Base-by-base conservation (phyloP, 2,113 vertebrate genomes). In the Dromas ardeola region DNA sequence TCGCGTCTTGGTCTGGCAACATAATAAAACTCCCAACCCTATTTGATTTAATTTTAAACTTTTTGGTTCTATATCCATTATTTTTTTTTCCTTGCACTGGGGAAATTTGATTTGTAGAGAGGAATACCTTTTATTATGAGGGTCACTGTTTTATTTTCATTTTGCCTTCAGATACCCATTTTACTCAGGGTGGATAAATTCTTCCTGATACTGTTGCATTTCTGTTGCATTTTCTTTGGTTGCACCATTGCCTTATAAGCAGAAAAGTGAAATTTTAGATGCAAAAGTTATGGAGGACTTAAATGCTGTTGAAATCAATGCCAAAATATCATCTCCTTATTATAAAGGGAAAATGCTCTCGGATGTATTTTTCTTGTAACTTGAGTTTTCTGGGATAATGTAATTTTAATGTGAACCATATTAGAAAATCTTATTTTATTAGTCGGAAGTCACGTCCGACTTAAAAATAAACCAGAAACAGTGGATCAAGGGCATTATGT, bases 401-500 rank as follows among this genome's bases (percentile, higher is more conserved):
- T 65, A 38, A 50, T 90, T 93, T 91, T 53, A 65, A 77, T 38
- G 45, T 18, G 71, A 96, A 49, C 14, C 22, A 3, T 65, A 53
- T 72, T 65, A 53, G 63, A 65, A 92, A 85, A 77, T 49, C 25
- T 84, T 73, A 69, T 73, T 82, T 90, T 88, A 34, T 83, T 91
- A 79, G 52, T 72, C 5, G 1, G 34, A 80, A 95, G 36, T 95
- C 91, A 66, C 1, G 0, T 91, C 67, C 3, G 1, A 17, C 42
- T 94, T 94, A 92, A 94, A 97, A 94, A 95, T 88, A 82, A 90
- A 87, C 22, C 25, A 70, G 72, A 67, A 91, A 59, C 49, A 13
- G 32, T 40, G n/a, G 15, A 76, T 72, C 52, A 88, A 86, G 79
- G 80, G 43, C 29, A 0, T 45, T 80, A n/a, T 93, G 90, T 83